A percentile compares a stretch with the other conserved stretches of the same genome.
Conservation (phyloP, 2,888 invertebrate genomes). For the Taenaris catops region DNA sequence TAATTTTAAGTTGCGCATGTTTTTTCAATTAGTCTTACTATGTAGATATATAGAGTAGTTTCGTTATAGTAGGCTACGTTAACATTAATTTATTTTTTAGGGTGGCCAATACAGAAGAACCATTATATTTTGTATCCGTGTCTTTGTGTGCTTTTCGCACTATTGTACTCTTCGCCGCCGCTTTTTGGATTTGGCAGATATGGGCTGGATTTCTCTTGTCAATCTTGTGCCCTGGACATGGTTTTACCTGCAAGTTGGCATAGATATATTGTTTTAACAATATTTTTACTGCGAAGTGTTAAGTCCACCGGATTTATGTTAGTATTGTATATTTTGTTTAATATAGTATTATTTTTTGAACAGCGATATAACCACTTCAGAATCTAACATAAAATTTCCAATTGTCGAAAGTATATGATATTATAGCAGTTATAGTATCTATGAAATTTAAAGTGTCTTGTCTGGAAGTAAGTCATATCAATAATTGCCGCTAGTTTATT, state of each 20-base stretch:
- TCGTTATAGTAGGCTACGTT: too few relatives aligned
- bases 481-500: too few relatives aligned
- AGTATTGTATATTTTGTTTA: slow-evolving; percentile 30
- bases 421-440: too few relatives aligned
- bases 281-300: slow-evolving; percentile 53
- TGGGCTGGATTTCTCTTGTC: slow-evolving; percentile 57
- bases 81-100: slow-evolving; percentile 38
- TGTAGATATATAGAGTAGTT: too few relatives aligned
- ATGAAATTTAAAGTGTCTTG: too few relatives aligned
- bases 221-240: slow-evolving; percentile 58
- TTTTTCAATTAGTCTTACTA: too few relatives aligned
- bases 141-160: slow-evolving; percentile 48
- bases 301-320: slow-evolving; percentile 62
- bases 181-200: slow-evolving; percentile 55
- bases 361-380: too few relatives aligned
- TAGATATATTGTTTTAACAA: slow-evolving; percentile 39
- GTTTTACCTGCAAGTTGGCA: slow-evolving; percentile 43
- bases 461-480: too few relatives aligned
- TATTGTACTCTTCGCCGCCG: slow-evolving; percentile 52
- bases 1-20: too few relatives aligned
- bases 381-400: too few relatives aligned
- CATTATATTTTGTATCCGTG: slow-evolving; percentile 49
- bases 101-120: slow-evolving; percentile 45
- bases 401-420: too few relatives aligned
- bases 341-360: background rate